phyloP scores from a whole-genome alignment of 2,113 vertebrate species.

The Poeciliopsis prolifica region DNA sequence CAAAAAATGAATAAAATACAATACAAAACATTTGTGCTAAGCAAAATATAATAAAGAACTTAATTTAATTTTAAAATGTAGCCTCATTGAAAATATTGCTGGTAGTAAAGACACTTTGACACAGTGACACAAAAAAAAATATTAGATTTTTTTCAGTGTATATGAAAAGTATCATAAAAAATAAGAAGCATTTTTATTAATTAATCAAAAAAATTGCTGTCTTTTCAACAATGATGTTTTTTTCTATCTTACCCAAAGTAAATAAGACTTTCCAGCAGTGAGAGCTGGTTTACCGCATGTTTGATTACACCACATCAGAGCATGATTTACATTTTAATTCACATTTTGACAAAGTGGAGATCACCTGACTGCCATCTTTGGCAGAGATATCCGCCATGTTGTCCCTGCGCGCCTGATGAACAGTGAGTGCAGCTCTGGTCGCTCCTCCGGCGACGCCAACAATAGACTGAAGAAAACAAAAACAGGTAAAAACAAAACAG shows the following conservation, averaged over 20 bases:
- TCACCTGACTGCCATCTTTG: conserved; percentile 92
- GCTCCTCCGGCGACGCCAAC: conserved; percentile 92
- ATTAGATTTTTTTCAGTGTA: too few relatives aligned
- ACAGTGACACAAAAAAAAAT: too few relatives aligned
- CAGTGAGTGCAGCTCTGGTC: conserved; percentile 89
- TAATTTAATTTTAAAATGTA: too few relatives aligned
- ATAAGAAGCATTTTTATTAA: background rate
- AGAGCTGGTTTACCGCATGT: background rate
- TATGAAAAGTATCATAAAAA: too few relatives aligned
- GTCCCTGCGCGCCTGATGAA: conserved; percentile 91
- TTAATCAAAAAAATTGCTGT: background rate
- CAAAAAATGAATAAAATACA: too few relatives aligned
- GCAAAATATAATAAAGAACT: too few relatives aligned
- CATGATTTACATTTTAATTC: background rate
- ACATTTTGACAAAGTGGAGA: background rate
- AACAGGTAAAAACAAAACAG: background rate
- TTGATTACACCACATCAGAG: background rate
- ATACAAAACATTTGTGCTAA: too few relatives aligned
- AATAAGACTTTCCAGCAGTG: background rate
- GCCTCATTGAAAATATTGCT: too few relatives aligned
- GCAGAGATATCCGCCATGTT: conserved; percentile 94
- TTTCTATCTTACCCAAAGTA: background rate
- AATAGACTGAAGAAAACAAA: conserved; percentile 78
- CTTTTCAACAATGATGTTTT: background rate
- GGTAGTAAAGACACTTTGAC: too few relatives aligned